Evolutionary conservation across 1,140 invertebrate species (phyloP).

Genomic region (Drosophila oshimai): DNA sequence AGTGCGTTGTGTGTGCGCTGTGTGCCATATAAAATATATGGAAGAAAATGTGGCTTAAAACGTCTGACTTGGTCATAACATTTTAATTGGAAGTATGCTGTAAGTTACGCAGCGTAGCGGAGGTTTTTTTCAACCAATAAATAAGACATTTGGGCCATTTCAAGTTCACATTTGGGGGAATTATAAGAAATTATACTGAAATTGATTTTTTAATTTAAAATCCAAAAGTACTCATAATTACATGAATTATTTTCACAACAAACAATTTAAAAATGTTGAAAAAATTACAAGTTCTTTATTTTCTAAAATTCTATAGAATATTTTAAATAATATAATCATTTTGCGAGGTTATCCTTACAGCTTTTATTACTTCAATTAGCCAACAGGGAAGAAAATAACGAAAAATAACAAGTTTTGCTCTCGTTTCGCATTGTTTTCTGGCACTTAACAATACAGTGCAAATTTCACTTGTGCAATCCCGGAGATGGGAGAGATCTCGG

Average conservation of each 20-base stretch:
- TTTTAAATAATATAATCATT: no score
- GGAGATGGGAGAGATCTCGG: not conserved
- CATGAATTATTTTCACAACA: no score
- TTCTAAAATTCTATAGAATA: no score
- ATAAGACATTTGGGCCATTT: no score
- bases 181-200: no score
- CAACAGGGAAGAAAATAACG: not conserved
- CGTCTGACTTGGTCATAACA: constrained; percentile 7
- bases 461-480: constrained; percentile 16
- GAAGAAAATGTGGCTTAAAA: constrained; percentile 13
- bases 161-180: no score
- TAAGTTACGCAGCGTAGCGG: not conserved
- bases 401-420: not conserved
- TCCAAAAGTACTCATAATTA: not conserved
- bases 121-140: no score
- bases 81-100: not conserved
- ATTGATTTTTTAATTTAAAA: no score
- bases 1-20: not conserved
- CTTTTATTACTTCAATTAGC: not conserved
- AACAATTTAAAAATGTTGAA: no score
- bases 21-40: not conserved
- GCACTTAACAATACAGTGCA: constrained; percentile 27
- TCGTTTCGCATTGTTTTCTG: constrained; percentile 1
- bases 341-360: not conserved
- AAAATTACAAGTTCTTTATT: no score